Percentiles rank a stretch among this genome's conserved stretches.
Evolutionary conservation across 2,113 vertebrate species (phyloP).

Genomic region (Eleginops maclovinus): DNA sequence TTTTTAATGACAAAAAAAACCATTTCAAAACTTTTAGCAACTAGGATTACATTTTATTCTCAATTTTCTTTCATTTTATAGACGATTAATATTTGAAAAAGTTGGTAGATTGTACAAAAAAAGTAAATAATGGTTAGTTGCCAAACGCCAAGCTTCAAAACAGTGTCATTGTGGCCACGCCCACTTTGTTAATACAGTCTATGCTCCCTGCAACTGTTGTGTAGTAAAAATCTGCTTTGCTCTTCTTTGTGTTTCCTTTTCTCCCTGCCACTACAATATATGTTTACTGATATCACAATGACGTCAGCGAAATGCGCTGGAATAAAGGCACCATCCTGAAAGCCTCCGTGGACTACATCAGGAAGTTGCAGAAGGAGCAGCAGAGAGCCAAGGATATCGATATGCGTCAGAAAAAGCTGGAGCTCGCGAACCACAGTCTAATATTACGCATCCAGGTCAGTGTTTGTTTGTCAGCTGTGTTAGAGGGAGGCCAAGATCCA

Average conservation of each 20-base stretch:
- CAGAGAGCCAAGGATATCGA: slow-evolving; percentile 91
- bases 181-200: background rate
- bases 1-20: no score
- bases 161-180: no score
- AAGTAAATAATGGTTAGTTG: no score
- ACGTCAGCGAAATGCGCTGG: slow-evolving; percentile 92
- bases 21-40: no score
- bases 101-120: no score
- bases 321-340: slow-evolving; percentile 97
- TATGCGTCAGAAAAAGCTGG: slow-evolving; percentile 90
- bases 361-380: slow-evolving; percentile 94
- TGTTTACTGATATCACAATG: slow-evolving; percentile 1
- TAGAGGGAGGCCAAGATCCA: background rate
- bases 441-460: slow-evolving; percentile 88
- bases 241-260: background rate
- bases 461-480: background rate
- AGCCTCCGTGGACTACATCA: slow-evolving; percentile 95
- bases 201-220: background rate
- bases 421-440: slow-evolving; percentile 89
- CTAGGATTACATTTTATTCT: no score
- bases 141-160: no score
- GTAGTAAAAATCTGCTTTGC: background rate
- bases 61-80: no score
- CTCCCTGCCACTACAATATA: background rate
- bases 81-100: no score